Percentiles rank a stretch among this genome's conserved stretches.
Conservation (phyloP, 2,888 invertebrate genomes). For the Rhagophthalmus giganteus region DNA sequence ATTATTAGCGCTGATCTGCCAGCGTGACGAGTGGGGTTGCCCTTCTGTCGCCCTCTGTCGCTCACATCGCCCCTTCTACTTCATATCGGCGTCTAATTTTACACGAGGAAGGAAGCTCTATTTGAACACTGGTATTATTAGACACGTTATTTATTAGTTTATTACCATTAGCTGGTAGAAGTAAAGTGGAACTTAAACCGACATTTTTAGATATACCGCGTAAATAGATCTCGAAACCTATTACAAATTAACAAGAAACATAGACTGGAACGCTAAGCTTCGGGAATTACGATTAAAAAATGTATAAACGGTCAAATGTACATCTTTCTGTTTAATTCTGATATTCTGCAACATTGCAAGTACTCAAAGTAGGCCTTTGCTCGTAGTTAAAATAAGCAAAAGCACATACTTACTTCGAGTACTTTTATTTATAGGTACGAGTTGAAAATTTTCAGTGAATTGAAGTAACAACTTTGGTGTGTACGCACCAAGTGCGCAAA, state of each 20-base stretch:
- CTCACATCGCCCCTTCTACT: slow-evolving; percentile 36
- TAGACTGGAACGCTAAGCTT: slow-evolving; percentile 1
- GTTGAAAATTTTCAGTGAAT: too few species aligned
- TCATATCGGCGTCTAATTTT: slow-evolving; percentile 45
- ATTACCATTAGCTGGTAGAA: slow-evolving; percentile 45
- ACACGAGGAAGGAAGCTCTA: slow-evolving; percentile 48
- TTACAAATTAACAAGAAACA: slow-evolving; percentile 13
- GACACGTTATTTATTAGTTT: slow-evolving; percentile 50
- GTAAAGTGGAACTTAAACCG: slow-evolving; percentile 37
- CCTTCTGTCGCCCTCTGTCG: slow-evolving; percentile 39
- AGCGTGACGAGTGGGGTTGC: slow-evolving; percentile 35
- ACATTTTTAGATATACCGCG: slow-evolving; percentile 43
- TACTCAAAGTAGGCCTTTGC: too few species aligned
- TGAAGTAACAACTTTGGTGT: too few species aligned
- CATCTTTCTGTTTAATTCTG: too few species aligned
- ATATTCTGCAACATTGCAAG: too few species aligned
- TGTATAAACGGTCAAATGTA: too few species aligned
- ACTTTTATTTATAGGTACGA: too few species aligned
- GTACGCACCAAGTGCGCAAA: too few species aligned
- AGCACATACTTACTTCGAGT: too few species aligned
- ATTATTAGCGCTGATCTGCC: slow-evolving; percentile 42
- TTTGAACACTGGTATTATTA: slow-evolving; percentile 47
- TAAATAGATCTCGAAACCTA: slow-evolving; percentile 19
- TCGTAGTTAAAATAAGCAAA: too few species aligned
- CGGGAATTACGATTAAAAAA: slow-evolving; percentile 15